Conservation (phyloP, 1,140 invertebrate genomes). For the Zaprionus camerounensis region DNA sequence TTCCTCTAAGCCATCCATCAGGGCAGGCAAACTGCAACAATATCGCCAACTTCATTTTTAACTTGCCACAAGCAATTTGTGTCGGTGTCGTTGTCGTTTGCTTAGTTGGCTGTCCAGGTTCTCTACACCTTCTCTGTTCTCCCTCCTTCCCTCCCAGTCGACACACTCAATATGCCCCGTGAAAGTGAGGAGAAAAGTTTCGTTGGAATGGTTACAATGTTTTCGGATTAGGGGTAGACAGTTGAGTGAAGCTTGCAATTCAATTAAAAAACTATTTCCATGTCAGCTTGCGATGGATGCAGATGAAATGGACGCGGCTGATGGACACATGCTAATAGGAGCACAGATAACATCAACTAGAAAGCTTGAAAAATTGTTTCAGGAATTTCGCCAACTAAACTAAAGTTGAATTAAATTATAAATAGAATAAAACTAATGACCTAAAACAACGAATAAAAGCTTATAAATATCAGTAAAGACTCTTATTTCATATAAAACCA, state of each 20-base stretch:
- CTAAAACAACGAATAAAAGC: too few relatives aligned
- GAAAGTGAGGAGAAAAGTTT: background rate
- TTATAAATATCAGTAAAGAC: too few relatives aligned
- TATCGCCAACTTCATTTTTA: conserved; percentile 40
- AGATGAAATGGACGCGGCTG: background rate
- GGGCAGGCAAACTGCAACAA: conserved; percentile 29
- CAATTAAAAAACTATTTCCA: conserved; percentile 45
- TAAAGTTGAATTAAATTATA: background rate
- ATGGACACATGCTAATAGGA: background rate
- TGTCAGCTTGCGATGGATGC: background rate
- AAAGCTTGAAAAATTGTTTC: background rate
- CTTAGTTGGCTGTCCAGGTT: background rate
- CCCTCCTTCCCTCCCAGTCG: background rate
- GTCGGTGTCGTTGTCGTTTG: background rate
- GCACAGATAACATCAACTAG: background rate
- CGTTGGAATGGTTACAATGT: conserved; percentile 8
- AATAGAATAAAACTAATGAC: too few relatives aligned
- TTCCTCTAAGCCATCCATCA: conserved; percentile 17
- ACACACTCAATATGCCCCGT: background rate
- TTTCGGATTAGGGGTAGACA: conserved; percentile 17
- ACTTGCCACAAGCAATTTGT: conserved; percentile 43
- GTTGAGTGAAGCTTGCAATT: conserved; percentile 13
- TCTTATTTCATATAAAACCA: background rate
- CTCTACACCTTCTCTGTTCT: background rate
- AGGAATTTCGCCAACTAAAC: background rate